Base-by-base conservation (phyloP, 2,888 invertebrate species). In the Melieria omissa region DNA sequence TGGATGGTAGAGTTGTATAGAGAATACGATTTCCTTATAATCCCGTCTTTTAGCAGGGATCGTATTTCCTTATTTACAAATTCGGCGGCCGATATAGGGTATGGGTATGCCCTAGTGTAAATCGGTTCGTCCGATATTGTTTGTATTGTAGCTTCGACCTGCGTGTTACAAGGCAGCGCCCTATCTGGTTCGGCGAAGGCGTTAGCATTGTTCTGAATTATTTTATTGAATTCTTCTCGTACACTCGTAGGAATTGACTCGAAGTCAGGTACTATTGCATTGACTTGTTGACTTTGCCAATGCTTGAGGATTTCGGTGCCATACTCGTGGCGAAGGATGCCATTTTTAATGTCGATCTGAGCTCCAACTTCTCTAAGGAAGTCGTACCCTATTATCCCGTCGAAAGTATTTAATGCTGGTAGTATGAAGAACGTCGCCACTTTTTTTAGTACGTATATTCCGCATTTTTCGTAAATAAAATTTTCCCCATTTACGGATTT, bases 401-500 rank as follows among this genome's bases (percentile, higher is more conserved):
- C 46, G 41, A 47, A 65, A 5, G 6, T 52, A 8, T 9, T 9
- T 10, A 45, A 12, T 29, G 29, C 14, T 5, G 64, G 60, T 52
- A 72, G 57, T 55, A 72, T 29, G 8, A 70, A 73, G 65, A 73
- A 70, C 4, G 29, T 4, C 45, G 65, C 45, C 14, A 54, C 62
- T 73, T 44, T 61, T 49, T 1, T 29, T 29, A 29, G 29, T 29
- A 74, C 49, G 62, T 69, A 52, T 45, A 62, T 61, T 62, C 58
- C 16, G 45, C 65, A 73, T 58, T 71, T 69, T 10, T 49, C 47
- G 10, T 10, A 1, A 44, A 68, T 44, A 58, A 61, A n/a, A 5
- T 62, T 67, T 54, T 68, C 65, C 16, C 73, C 73, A 52, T 73
- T 65, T 57, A 70, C 52, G 5, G 72, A 68, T 46, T 52, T 68